Evolutionary conservation across 92 coral and sea anemone genomes (phyloP).

Genomic region (Ricordea florida): DNA sequence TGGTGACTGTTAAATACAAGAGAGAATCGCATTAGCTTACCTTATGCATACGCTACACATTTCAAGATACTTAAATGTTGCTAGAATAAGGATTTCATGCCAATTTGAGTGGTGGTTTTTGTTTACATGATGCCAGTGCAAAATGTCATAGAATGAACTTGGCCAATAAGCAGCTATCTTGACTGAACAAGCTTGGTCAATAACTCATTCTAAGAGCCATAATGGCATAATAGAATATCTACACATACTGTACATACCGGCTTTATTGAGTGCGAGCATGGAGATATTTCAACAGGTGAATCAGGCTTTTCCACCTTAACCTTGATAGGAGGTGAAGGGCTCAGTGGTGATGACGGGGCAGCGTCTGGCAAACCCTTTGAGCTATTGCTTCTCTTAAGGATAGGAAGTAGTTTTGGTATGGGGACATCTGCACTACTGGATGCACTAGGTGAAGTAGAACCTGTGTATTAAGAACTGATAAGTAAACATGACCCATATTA

Average conservation of each 20-base stretch:
- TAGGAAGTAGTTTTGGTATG: slow-evolving; percentile 19
- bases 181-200: too few relatives aligned
- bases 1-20: too few relatives aligned
- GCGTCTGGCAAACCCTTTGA: slow-evolving; percentile 52
- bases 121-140: too few relatives aligned
- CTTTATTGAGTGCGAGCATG: slow-evolving; percentile 56
- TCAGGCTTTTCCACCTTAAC: slow-evolving; percentile 75
- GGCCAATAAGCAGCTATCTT: too few relatives aligned
- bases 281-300: slow-evolving; percentile 46
- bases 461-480: background rate
- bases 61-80: too few relatives aligned
- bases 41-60: too few relatives aligned
- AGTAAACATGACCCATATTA: background rate
- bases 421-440: background rate
- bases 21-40: too few relatives aligned
- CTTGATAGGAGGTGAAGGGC: slow-evolving; percentile 33
- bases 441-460: slow-evolving; percentile 6
- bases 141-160: too few relatives aligned
- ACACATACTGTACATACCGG: slow-evolving; percentile 71
- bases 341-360: slow-evolving; percentile 42
- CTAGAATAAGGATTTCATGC: too few relatives aligned
- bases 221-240: too few relatives aligned
- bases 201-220: too few relatives aligned
- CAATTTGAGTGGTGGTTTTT: too few relatives aligned
- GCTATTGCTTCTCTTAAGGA: slow-evolving; percentile 67